Evolutionary conservation across 1,140 invertebrate species (phyloP).

Genomic region (Plectrocnemia conspersa): DNA sequence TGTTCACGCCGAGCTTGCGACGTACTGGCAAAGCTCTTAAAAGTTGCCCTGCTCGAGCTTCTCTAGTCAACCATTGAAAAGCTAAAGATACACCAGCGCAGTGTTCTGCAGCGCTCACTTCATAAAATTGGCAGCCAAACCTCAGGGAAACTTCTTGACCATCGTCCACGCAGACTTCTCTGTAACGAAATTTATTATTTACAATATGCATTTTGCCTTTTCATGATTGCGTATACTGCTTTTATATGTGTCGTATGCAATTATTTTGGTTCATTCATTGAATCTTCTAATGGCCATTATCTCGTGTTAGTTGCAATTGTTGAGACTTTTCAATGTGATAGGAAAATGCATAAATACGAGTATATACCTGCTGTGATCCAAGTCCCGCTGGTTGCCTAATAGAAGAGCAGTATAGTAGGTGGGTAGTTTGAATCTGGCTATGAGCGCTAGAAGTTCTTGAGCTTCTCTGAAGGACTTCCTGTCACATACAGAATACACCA

Average conservation of each 20-base stretch:
- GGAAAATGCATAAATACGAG: no score
- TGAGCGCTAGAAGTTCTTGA: constrained; percentile 64
- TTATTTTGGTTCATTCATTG: no score
- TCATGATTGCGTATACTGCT: no score
- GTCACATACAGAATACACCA: constrained; percentile 80
- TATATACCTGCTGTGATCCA: constrained; percentile 71
- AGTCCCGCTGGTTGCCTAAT: constrained; percentile 77
- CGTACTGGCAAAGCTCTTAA: constrained; percentile 65
- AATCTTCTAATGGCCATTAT: no score
- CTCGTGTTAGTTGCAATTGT: no score
- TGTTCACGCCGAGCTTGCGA: constrained; percentile 70
- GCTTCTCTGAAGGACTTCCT: constrained; percentile 70
- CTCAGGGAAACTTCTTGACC: constrained; percentile 73
- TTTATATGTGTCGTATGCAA: no score
- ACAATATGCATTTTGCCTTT: background rate
- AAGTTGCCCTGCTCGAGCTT: constrained; percentile 67
- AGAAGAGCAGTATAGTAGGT: constrained; percentile 69
- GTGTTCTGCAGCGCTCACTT: constrained; percentile 79
- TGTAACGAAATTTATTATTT: constrained; percentile 41
- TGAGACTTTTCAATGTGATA: no score
- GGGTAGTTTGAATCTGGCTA: constrained; percentile 63
- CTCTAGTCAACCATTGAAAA: constrained; percentile 72
- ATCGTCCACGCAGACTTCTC: constrained; percentile 72
- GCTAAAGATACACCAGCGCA: constrained; percentile 71
- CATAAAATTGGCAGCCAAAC: constrained; percentile 79